Conservation (phyloP, 2,888 invertebrate species). For the Drosophila histrio region DNA sequence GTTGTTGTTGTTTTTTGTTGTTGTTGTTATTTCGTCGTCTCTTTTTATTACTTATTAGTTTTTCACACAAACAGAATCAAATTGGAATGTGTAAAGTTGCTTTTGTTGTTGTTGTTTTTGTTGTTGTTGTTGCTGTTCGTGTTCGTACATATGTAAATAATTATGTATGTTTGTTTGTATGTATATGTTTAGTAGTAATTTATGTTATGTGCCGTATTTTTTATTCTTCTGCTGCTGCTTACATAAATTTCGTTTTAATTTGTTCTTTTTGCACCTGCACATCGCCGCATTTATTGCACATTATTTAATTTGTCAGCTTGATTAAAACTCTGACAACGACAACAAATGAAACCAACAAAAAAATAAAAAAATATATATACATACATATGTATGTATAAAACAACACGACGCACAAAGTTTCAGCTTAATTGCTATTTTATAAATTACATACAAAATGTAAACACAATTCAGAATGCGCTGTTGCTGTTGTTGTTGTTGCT, state of each 20-base stretch:
- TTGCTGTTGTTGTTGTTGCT: constrained; percentile 44
- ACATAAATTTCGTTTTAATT: constrained; percentile 46
- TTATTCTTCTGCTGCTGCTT: constrained; percentile 36
- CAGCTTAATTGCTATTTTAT: constrained; percentile 24
- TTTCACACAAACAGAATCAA: constrained; percentile 68
- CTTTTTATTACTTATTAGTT: constrained; percentile 56
- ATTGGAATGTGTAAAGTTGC: constrained; percentile 65
- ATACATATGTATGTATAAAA: too few species aligned
- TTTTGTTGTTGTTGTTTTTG: too few species aligned
- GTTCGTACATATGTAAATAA: constrained; percentile 22
- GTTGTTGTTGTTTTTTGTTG: constrained; percentile 33
- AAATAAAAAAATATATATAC: constrained; percentile 1
- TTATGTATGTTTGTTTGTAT: constrained; percentile 15
- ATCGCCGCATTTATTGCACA: constrained; percentile 20
- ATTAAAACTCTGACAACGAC: constrained; percentile 16
- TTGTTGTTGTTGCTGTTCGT: constrained; percentile 50
- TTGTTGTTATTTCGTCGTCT: constrained; percentile 45
- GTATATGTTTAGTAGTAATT: constrained; percentile 36
- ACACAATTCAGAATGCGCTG: constrained; percentile 31
- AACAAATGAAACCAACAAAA: constrained; percentile 8
- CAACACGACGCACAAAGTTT: constrained; percentile 33
- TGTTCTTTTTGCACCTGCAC: constrained; percentile 38
- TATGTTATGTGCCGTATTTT: constrained; percentile 34
- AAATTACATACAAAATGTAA: constrained; percentile 48
- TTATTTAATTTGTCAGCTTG: constrained; percentile 22